Evolutionary conservation across 2,888 invertebrate genomes (phyloP).

Genomic region (Tortrix viridana): DNA sequence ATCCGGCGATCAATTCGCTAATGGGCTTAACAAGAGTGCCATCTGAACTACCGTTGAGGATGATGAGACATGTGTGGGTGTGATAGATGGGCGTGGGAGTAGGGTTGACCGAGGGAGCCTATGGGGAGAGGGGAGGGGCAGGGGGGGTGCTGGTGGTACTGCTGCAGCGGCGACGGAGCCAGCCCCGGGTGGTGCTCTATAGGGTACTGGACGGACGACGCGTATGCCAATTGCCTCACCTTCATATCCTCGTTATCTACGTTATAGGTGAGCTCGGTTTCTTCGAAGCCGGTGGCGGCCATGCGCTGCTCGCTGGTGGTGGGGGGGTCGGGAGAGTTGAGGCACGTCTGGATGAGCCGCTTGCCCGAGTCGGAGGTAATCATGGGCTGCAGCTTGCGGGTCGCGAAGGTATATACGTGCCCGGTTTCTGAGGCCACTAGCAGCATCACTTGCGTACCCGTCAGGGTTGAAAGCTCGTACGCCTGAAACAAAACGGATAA

Average conservation of each 20-base stretch:
- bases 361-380: conserved; percentile 99
- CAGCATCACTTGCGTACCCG: conserved; percentile 99
- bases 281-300: conserved; percentile 99
- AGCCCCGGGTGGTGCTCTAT: conserved; percentile 87
- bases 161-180: conserved; percentile 87
- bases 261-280: conserved; percentile 98
- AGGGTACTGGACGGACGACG: conserved; percentile 89
- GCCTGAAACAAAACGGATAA: conserved; percentile 87
- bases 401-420: conserved; percentile 99
- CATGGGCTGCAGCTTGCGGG: conserved; percentile 99
- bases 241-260: conserved; percentile 97
- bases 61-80: conserved; percentile 91
- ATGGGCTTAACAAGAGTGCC: conserved; percentile 62
- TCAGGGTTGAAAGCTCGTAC: conserved; percentile 98
- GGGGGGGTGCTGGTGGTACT: conserved; percentile 89
- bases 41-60: conserved; percentile 90
- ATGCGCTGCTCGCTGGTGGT: conserved; percentile 95
- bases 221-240: conserved; percentile 98
- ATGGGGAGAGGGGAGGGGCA: conserved; percentile 90
- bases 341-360: conserved; percentile 98
- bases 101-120: conserved; percentile 78
- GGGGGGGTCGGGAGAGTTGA: conserved; percentile 97
- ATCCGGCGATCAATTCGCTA: conserved; percentile 53
- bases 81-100: conserved; percentile 82
- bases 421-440: conserved; percentile 99